Conservation (phyloP, 1,140 invertebrate species). For the Megalonaias nervosa region DNA sequence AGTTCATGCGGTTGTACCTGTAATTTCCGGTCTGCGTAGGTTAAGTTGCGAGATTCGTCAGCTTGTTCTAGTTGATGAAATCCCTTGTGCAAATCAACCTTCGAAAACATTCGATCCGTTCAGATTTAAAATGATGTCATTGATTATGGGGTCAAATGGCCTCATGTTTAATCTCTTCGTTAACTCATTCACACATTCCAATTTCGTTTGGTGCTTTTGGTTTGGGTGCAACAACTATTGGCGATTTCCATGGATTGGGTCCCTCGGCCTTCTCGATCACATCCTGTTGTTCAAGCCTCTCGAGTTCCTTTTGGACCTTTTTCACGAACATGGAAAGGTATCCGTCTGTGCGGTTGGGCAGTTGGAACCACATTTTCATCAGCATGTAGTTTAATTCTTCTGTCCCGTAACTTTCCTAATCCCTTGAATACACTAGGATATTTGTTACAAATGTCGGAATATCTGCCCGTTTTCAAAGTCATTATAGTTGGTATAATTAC, state of each 20-base stretch:
- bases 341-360: neutral
- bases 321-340: slow-evolving; percentile 4
- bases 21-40: slow-evolving; percentile 17
- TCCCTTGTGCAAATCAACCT: slow-evolving; percentile 38
- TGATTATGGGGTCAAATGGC: slow-evolving; percentile 37
- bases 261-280: slow-evolving; percentile 49
- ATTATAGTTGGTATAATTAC: neutral
- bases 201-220: slow-evolving; percentile 18
- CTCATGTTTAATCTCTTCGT: slow-evolving; percentile 29
- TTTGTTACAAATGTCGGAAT: neutral
- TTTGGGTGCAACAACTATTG: slow-evolving; percentile 48
- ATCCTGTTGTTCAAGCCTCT: slow-evolving; percentile 24
- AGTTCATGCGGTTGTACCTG: slow-evolving; percentile 23
- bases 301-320: slow-evolving; percentile 25
- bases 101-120: slow-evolving; percentile 33
- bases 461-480: too few relatives aligned
- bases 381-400: neutral
- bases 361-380: slow-evolving; percentile 1
- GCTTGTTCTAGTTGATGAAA: slow-evolving; percentile 52
- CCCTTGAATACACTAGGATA: neutral
- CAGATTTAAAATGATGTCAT: slow-evolving; percentile 41
- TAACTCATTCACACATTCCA: slow-evolving; percentile 29
- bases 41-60: slow-evolving; percentile 15
- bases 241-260: slow-evolving; percentile 54
- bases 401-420: neutral